Percentiles rank a stretch among this genome's conserved stretches.
Evolutionary conservation across 2,888 invertebrate species (phyloP).

Genomic region (Clitarchus hookeri): DNA sequence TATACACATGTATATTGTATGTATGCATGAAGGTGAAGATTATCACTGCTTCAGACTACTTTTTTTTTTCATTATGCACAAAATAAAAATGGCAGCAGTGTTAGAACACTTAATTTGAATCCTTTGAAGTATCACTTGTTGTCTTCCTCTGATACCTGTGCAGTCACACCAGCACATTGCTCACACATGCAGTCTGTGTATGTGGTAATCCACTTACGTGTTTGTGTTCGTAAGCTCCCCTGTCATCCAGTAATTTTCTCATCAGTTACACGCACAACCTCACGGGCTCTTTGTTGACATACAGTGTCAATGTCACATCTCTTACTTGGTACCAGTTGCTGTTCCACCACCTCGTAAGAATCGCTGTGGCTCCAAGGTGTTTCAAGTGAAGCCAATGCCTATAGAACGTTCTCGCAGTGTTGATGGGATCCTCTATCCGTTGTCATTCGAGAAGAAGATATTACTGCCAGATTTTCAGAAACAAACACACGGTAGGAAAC

Average conservation of each 20-base stretch:
- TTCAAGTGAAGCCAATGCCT: background rate
- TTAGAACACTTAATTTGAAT: background rate
- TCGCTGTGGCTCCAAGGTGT: background rate
- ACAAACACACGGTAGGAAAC: background rate
- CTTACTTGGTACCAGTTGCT: conserved; percentile 7
- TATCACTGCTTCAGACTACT: background rate
- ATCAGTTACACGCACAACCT: background rate
- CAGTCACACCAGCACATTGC: background rate
- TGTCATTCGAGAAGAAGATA: conserved; percentile 14
- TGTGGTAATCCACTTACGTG: background rate
- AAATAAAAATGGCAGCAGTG: background rate
- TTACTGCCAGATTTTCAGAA: background rate
- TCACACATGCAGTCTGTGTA: background rate
- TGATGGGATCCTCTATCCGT: background rate
- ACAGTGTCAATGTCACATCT: background rate
- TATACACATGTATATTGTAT: background rate
- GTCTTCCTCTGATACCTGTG: background rate
- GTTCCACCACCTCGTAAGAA: background rate
- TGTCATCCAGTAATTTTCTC: conserved; percentile 7
- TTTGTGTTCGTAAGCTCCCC: background rate
- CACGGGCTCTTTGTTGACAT: background rate
- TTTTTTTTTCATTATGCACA: background rate
- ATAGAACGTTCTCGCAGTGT: background rate
- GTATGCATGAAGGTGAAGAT: background rate
- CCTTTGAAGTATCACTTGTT: background rate